Percentiles rank a stretch among this genome's conserved stretches.
phyloP scores from a whole-genome alignment of 2,797 vertebrate species.

The Gadopsis marmoratus region DNA sequence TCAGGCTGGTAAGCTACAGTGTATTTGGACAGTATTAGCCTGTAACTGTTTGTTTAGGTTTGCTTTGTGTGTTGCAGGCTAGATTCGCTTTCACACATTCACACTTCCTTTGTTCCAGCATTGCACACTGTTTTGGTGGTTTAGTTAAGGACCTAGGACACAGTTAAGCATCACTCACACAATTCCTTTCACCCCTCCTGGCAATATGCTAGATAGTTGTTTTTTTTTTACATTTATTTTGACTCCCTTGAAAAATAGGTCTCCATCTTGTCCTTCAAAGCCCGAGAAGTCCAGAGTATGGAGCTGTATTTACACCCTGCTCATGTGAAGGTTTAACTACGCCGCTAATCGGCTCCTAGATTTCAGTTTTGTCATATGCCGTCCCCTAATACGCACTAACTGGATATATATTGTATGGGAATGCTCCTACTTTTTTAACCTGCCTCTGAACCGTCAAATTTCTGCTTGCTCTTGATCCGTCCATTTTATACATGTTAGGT shows the following conservation, averaged over 20 bases:
- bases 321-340: constrained; percentile 76
- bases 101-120: neutral
- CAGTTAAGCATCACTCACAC: neutral
- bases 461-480: constrained; percentile 82
- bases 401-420: constrained; percentile 80
- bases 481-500: constrained; percentile 84
- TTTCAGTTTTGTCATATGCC: constrained; percentile 76
- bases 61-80: constrained; percentile 14
- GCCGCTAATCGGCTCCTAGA: constrained; percentile 79
- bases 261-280: constrained; percentile 16
- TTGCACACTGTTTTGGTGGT: neutral
- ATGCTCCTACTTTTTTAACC: constrained; percentile 80
- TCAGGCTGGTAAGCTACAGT: constrained; percentile 5
- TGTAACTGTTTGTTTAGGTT: constrained; percentile 27
- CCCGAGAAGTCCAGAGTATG: constrained; percentile 26
- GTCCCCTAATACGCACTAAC: constrained; percentile 78
- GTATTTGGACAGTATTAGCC: neutral
- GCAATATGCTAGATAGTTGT: neutral
- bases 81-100: constrained; percentile 29
- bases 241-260: constrained; percentile 42
- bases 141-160: constrained; percentile 30
- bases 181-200: neutral
- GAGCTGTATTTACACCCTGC: constrained; percentile 63
- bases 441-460: constrained; percentile 84
- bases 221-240: constrained; percentile 22